Evolutionary conservation across 2,888 invertebrate genomes (phyloP).

Genomic region (Polyommatus icarus): DNA sequence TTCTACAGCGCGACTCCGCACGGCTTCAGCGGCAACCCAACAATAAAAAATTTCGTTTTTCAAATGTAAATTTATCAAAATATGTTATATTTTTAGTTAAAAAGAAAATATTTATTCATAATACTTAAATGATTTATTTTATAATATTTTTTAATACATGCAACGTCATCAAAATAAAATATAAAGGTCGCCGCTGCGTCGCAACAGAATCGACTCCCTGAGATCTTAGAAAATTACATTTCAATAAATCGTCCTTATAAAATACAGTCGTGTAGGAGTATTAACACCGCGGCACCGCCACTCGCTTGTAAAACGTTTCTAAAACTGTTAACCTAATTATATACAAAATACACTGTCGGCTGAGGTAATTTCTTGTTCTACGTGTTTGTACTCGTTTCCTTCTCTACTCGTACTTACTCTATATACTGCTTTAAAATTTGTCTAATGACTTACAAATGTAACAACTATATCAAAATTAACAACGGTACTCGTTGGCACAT

Average conservation of each 20-base stretch:
- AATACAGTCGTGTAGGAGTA: conserved; percentile 56
- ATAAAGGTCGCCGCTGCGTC: neutral
- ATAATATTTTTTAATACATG: neutral
- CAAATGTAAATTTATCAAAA: neutral
- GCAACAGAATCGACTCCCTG: conserved; percentile 49
- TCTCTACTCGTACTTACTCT: conserved; percentile 46
- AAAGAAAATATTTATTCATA: neutral
- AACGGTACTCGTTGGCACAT: conserved; percentile 73
- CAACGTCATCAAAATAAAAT: neutral
- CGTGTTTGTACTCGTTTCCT: conserved; percentile 53
- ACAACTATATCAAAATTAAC: conserved; percentile 68
- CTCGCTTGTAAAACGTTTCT: conserved; percentile 59
- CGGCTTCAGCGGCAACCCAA: neutral
- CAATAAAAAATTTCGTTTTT: neutral
- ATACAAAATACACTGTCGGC: conserved; percentile 70
- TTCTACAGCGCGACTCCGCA: neutral
- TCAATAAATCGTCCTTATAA: conserved; percentile 55
- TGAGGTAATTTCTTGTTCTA: conserved; percentile 65
- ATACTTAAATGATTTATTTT: neutral
- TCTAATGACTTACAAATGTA: conserved; percentile 72
- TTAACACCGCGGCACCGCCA: conserved; percentile 48
- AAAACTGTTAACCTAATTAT: conserved; percentile 58
- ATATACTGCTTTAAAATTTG: conserved; percentile 54
- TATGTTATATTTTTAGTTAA: neutral
- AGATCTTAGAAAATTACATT: conserved; percentile 75